Percentiles rank a stretch among this genome's conserved stretches.
phyloP scores from a whole-genome alignment of 2,888 invertebrate genomes.

The Candidula unifasciata region DNA sequence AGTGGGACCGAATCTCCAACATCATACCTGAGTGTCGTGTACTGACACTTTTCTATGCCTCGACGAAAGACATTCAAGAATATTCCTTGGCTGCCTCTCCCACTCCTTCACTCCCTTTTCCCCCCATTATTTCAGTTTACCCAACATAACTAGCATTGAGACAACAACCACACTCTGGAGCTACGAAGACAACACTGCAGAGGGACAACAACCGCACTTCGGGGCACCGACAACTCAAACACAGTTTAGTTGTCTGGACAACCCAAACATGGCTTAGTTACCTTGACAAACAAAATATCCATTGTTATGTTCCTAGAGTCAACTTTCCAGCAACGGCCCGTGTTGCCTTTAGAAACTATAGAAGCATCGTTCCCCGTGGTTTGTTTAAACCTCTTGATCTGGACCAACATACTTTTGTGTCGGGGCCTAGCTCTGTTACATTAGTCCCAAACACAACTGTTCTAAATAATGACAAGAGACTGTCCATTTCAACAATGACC shows the following conservation, averaged over 20 bases:
- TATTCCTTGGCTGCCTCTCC: too few relatives aligned
- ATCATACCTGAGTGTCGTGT: too few relatives aligned
- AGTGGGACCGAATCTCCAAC: too few relatives aligned
- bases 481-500: too few relatives aligned
- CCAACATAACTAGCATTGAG: too few relatives aligned
- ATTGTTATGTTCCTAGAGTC: background rate
- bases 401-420: background rate
- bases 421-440: background rate
- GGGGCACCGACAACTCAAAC: constrained; percentile 3
- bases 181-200: too few relatives aligned
- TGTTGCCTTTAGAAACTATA: background rate
- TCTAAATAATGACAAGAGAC: too few relatives aligned
- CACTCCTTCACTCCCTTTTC: too few relatives aligned
- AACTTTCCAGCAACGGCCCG: background rate
- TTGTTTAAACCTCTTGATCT: background rate
- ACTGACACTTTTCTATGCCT: too few relatives aligned
- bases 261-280: constrained; percentile 7
- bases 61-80: too few relatives aligned
- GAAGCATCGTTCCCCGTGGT: background rate
- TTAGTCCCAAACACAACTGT: too few relatives aligned
- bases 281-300: background rate
- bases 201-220: background rate
- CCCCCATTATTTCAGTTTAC: too few relatives aligned
- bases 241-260: background rate
- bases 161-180: background rate